phyloP scores from a whole-genome alignment of 92 coral and sea anemone genomes.

The Epizoanthus stellaris region DNA sequence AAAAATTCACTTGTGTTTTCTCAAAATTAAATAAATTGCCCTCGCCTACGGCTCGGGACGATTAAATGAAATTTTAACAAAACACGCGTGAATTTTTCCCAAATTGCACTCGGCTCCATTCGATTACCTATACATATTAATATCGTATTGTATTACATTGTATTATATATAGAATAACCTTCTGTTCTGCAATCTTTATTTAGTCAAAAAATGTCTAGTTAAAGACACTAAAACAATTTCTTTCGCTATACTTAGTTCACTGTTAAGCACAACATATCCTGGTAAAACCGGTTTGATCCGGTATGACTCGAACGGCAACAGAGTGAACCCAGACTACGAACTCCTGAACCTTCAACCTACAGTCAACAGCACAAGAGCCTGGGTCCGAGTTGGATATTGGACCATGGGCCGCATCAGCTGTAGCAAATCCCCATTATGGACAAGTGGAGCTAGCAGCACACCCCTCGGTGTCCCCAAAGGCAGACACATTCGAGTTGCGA shows the following conservation, averaged over 20 bases:
- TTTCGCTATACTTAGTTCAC: no score
- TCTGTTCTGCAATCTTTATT: no score
- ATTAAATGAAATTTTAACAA: no score
- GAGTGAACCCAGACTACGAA: conserved; percentile 72
- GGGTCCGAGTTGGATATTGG: conserved; percentile 50
- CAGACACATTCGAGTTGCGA: conserved; percentile 52
- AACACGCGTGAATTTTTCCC: no score
- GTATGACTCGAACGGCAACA: conserved; percentile 64
- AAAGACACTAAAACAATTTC: background rate
- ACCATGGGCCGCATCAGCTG: conserved; percentile 25
- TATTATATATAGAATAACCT: no score
- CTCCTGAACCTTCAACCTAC: conserved; percentile 45
- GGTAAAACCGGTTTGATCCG: conserved; percentile 65
- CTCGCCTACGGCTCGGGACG: no score
- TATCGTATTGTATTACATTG: no score
- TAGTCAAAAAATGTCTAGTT: background rate
- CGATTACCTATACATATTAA: no score
- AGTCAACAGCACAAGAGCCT: conserved; percentile 36
- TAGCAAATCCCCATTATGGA: conserved; percentile 36
- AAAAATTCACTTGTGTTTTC: no score
- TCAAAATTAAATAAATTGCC: no score
- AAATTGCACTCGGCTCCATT: no score
- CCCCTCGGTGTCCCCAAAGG: conserved; percentile 24
- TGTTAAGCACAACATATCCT: background rate
- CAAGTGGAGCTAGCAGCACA: conserved; percentile 4